Conservation (phyloP, 2,888 invertebrate genomes). For the Theretra japonica region DNA sequence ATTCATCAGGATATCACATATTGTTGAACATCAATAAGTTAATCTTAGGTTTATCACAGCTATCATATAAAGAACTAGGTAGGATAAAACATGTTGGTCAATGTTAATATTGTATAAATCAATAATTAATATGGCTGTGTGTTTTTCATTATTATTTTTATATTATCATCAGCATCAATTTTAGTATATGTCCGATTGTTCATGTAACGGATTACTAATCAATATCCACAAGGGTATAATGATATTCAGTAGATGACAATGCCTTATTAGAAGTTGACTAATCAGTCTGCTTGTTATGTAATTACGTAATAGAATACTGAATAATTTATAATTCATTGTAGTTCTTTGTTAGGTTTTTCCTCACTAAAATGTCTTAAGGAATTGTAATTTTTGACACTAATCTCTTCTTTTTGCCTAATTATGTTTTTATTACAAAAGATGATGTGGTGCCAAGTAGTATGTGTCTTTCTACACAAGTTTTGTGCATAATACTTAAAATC, state of each 20-base stretch:
- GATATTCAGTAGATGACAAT: neutral
- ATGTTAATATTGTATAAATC: no score
- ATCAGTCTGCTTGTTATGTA: neutral
- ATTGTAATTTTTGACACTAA: neutral
- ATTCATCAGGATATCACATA: no score
- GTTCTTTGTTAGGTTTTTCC: neutral
- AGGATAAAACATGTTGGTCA: no score
- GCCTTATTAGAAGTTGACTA: neutral
- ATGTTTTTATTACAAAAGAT: no score
- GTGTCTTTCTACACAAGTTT: no score
- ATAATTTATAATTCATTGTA: neutral
- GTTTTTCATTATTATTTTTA: neutral
- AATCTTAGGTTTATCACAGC: no score
- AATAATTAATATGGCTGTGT: neutral
- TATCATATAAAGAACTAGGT: no score
- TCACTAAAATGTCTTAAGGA: neutral
- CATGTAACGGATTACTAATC: neutral
- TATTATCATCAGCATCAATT: neutral
- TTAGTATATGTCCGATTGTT: neutral
- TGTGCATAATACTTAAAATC: no score
- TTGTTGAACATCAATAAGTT: no score
- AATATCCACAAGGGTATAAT: constrained; percentile 4
- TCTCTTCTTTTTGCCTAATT: no score
- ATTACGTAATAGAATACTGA: neutral
- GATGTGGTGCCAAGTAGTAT: no score